Evolutionary conservation across 2,888 invertebrate genomes (phyloP).

Genomic region (Salpingus planirostris): DNA sequence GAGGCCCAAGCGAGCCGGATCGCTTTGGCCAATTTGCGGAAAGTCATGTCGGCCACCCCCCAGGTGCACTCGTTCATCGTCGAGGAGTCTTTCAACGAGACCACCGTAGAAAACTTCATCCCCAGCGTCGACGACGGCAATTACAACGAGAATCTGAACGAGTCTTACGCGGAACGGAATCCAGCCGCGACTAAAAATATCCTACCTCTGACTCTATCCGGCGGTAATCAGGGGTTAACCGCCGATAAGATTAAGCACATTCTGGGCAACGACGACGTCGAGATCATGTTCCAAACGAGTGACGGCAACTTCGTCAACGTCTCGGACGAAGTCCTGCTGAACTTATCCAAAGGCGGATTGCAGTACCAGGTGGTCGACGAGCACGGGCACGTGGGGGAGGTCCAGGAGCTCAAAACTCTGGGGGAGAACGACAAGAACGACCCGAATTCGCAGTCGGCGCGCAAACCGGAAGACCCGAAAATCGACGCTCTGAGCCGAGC

Average conservation of each 20-base stretch:
- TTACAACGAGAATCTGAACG: conserved; percentile 15
- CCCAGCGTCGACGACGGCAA: conserved; percentile 27
- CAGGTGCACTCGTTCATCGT: conserved; percentile 37
- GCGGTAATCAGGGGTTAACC: conserved; percentile 17
- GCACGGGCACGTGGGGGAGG: conserved; percentile 34
- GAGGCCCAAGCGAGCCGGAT: conserved; percentile 41
- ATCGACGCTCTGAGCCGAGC: conserved; percentile 1
- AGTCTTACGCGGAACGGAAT: too few species aligned
- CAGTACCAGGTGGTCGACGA: conserved; percentile 38
- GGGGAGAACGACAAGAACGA: conserved; percentile 4
- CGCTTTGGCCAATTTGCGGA: conserved; percentile 40
- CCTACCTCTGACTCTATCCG: conserved; percentile 3
- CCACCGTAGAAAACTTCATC: conserved; percentile 39
- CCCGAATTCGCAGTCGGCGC: not conserved
- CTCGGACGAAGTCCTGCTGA: conserved; percentile 51
- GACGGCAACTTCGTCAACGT: conserved; percentile 57
- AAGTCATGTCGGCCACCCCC: conserved; percentile 37
- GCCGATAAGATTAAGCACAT: conserved; percentile 34
- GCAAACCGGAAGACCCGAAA: not conserved
- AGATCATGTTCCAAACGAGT: conserved; percentile 55
- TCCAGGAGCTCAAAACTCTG: conserved; percentile 29
- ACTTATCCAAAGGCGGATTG: conserved; percentile 32
- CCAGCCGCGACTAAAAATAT: too few species aligned
- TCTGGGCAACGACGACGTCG: conserved; percentile 38
- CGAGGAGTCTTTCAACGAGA: conserved; percentile 37